Evolutionary conservation across 2,888 invertebrate species (phyloP), one percentile per base, ranked within the genome.

Genomic region (Lissonota sp.): DNA sequence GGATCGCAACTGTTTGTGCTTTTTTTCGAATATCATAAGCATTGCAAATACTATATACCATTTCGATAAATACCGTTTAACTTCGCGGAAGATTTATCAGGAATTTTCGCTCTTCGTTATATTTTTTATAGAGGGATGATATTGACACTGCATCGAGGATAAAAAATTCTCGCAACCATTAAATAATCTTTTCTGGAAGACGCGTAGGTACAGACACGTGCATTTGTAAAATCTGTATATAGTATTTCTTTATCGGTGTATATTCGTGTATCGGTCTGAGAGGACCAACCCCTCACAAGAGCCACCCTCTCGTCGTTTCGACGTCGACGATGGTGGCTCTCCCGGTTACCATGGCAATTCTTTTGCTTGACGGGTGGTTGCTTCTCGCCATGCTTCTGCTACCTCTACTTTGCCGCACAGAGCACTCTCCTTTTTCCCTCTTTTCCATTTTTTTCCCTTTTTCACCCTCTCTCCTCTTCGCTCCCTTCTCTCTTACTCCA

Each of bases 311-410:
- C 83, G 75, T 67, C 58, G 79, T 75, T 74, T 79, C 80, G 77
- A 83, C 79, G 79, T 75, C 78, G 70, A 80, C 83, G 86, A 86
- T 84, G 86, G 86, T 83, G 85, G 78, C 83, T 80, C 76, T 87
- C 87, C 80, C 80, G 88, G 91, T 92, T 91, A 89, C 91, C 91
- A 92, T 92, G 91, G 91, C 90, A 85, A 92, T 92, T 91, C 91
- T 90, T 91, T 90, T 88, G 88, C 91, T 90, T 90, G 91, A 89
- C 91, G 91, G 89, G 90, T 89, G 90, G 90, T 87, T 87, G 86
- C 87, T 81, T 81, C 78, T 81, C 78, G 71, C 55, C 70, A 69
- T 67, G 70, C 58, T 70, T 58, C 86, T 84, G 81, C 62, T 16
- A 58, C 58, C 75, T 49, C 74, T 77, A 60, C 70, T 63, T 10